Conservation (phyloP, 2,113 vertebrate species). For the Gnathochromis pfefferi region DNA sequence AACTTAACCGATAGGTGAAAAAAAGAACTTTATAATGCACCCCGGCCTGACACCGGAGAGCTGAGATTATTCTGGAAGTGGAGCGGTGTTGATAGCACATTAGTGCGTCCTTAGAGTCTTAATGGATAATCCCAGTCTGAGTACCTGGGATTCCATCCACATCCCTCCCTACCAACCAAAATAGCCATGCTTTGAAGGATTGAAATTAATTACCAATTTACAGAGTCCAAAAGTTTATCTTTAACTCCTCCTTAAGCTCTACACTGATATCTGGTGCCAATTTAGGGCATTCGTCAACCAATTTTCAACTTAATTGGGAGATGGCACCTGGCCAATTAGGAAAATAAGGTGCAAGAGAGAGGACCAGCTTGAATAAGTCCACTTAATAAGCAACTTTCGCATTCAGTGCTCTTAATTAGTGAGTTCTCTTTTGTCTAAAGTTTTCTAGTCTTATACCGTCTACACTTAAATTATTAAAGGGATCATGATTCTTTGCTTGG, state of each 20-base stretch:
- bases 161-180: constrained; percentile 43
- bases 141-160: constrained; percentile 55
- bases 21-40: constrained; percentile 43
- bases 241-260: constrained; percentile 49
- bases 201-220: constrained; percentile 66
- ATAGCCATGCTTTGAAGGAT: constrained; percentile 62
- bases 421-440: constrained; percentile 35
- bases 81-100: constrained; percentile 29
- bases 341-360: constrained; percentile 7
- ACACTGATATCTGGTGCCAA: constrained; percentile 19
- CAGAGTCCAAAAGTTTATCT: constrained; percentile 46
- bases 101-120: constrained; percentile 43
- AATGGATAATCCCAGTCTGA: constrained; percentile 48
- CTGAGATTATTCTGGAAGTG: constrained; percentile 49
- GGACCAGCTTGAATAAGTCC: constrained; percentile 14
- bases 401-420: constrained; percentile 51
- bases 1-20: constrained; percentile 52
- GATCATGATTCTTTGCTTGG: constrained; percentile 28
- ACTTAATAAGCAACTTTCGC: constrained; percentile 44
- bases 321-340: constrained; percentile 40
- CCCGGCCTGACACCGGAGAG: constrained; percentile 43
- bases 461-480: constrained; percentile 39
- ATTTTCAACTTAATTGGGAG: constrained; percentile 47
- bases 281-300: constrained; percentile 37
- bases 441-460: background rate